Evolutionary conservation across 2,888 invertebrate genomes (phyloP).

Genomic region (Acholoe squamosa): DNA sequence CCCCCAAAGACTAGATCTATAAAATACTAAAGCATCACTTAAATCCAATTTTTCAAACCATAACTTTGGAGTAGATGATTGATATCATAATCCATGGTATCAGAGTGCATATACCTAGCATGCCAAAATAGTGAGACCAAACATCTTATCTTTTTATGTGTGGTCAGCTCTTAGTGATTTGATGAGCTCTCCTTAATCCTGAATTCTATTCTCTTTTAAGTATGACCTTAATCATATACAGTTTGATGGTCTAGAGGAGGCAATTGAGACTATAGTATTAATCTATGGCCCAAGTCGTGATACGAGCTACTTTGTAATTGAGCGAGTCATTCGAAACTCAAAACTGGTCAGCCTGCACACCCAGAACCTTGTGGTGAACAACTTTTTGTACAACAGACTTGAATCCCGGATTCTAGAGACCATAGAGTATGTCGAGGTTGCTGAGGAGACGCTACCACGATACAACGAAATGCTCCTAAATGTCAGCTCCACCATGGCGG

Average conservation of each 20-base stretch:
- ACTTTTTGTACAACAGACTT: constrained; percentile 27
- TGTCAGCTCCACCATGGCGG: constrained; percentile 10
- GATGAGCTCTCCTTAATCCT: too few relatives aligned
- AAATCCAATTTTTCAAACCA: too few relatives aligned
- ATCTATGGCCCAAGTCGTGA: constrained; percentile 55
- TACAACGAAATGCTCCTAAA: constrained; percentile 44
- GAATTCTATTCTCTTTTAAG: background rate
- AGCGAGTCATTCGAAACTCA: constrained; percentile 58
- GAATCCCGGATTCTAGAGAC: background rate
- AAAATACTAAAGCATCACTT: too few relatives aligned
- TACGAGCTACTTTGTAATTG: constrained; percentile 47
- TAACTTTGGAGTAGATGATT: too few relatives aligned
- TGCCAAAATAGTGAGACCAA: too few relatives aligned
- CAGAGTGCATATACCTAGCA: too few relatives aligned
- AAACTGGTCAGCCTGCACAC: constrained; percentile 55
- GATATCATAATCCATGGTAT: too few relatives aligned
- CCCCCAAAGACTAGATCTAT: too few relatives aligned
- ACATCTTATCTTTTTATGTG: too few relatives aligned
- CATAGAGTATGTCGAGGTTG: constrained; percentile 8
- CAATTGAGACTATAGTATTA: background rate
- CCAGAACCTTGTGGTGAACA: constrained; percentile 44
- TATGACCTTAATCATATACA: background rate
- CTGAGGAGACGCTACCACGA: constrained; percentile 15
- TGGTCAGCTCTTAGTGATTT: too few relatives aligned
- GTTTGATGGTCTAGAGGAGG: constrained; percentile 58